Percentiles rank a stretch among this genome's conserved stretches.
These are phyloP conservation scores for Semaprochilodus insignis DNA, from an alignment of 2,797 vertebrate genomes.

Conservation along the genomic window DNA sequence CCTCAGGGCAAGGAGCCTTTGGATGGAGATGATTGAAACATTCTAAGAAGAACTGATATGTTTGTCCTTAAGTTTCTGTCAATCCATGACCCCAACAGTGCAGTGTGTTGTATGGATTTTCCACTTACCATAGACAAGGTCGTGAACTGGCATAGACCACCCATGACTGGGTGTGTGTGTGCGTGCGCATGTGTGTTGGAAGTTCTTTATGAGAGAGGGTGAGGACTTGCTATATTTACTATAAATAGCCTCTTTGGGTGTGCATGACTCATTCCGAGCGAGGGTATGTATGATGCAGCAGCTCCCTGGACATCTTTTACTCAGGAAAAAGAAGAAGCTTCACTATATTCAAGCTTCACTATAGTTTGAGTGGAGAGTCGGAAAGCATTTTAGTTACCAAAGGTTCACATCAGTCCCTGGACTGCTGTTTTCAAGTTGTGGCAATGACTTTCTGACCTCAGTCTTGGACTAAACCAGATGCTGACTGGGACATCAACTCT, in stretches of 20 bases:
- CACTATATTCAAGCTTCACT: background rate
- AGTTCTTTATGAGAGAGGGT: constrained; percentile 50
- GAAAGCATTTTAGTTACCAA: background rate
- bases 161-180: constrained; percentile 24
- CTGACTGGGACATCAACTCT: background rate
- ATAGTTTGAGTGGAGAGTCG: too few species aligned
- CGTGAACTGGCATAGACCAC: constrained; percentile 26
- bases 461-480: background rate
- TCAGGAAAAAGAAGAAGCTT: background rate
- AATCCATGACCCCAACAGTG: background rate
- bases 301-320: background rate
- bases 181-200: background rate
- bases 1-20: too few species aligned
- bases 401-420: background rate
- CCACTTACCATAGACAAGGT: constrained; percentile 26
- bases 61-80: background rate
- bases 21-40: too few species aligned
- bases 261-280: constrained; percentile 54
- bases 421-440: background rate
- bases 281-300: constrained; percentile 13
- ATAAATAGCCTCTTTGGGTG: constrained; percentile 55
- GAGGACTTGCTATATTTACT: constrained; percentile 48
- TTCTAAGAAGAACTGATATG: too few species aligned
- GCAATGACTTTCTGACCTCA: background rate
- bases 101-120: background rate